Conservation (phyloP, 2,113 vertebrate genomes). For the Tupaia chinensis region DNA sequence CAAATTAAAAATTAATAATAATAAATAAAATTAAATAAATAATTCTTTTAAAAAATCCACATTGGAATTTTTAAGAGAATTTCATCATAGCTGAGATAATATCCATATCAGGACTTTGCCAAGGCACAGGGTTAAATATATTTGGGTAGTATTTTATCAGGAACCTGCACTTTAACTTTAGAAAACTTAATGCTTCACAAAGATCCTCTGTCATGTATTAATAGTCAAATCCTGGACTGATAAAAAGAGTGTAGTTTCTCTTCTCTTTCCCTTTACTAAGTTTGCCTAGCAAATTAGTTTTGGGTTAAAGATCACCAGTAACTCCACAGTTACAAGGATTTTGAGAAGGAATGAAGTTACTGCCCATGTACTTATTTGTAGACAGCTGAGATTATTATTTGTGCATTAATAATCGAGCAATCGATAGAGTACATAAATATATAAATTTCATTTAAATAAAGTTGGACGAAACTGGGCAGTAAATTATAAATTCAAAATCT, state of each 20-base stretch:
- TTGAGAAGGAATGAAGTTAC: neutral
- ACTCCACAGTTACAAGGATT: neutral
- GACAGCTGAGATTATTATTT: neutral
- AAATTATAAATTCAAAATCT: slow-evolving; percentile 73
- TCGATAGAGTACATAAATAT: slow-evolving; percentile 28
- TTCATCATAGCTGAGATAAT: neutral
- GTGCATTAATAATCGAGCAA: slow-evolving; percentile 25
- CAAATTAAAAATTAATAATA: too few species aligned
- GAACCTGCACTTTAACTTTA: neutral
- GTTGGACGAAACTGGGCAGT: slow-evolving; percentile 43
- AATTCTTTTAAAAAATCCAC: too few species aligned
- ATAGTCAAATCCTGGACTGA: neutral
- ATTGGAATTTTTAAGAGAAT: too few species aligned
- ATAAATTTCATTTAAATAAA: slow-evolving; percentile 49
- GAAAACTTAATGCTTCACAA: neutral
- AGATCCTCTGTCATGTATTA: neutral
- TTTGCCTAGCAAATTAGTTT: neutral
- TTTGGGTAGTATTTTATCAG: neutral
- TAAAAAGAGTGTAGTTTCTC: neutral
- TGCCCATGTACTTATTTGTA: neutral
- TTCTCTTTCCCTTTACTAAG: neutral
- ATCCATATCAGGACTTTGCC: neutral
- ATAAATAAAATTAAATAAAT: too few species aligned
- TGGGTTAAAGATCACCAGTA: neutral
- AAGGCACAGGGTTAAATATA: neutral